These are phyloP conservation scores for Microcebus griseorufus DNA, from an alignment of 2,113 vertebrate species.

Conservation along the genomic window DNA sequence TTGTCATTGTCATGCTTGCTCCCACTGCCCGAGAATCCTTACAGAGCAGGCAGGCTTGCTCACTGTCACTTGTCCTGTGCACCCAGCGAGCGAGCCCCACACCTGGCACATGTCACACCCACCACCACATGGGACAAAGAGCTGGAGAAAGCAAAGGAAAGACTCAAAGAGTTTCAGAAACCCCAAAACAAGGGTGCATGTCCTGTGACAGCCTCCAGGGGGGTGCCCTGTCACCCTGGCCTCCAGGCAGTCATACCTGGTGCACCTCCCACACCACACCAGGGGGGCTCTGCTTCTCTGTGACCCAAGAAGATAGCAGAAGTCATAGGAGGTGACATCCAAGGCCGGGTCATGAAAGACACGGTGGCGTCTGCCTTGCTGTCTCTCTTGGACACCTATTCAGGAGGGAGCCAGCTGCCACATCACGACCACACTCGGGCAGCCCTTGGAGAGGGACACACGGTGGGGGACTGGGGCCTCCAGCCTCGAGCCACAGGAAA, in stretches of 20 bases:
- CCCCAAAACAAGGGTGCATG: background rate
- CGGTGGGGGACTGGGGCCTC: background rate
- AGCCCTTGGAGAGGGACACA: background rate
- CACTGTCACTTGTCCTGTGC: background rate
- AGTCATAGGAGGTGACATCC: accelerated
- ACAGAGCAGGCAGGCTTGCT: background rate
- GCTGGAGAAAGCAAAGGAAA: background rate
- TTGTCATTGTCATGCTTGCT: no score
- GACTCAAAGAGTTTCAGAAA: background rate
- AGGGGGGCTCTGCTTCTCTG: background rate
- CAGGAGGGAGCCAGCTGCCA: background rate
- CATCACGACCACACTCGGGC: background rate
- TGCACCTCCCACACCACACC: accelerated
- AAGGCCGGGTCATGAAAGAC: background rate
- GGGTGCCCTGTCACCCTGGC: accelerated
- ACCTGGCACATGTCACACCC: background rate
- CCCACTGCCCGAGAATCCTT: background rate
- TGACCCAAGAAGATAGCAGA: background rate
- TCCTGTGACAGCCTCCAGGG: background rate
- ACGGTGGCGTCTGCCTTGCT: accelerated
- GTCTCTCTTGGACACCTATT: accelerated
- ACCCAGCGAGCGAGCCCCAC: background rate
- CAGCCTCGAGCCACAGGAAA: background rate
- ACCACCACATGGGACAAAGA: background rate
- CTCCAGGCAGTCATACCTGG: background rate